Percentiles rank a stretch among this genome's conserved stretches.
Conservation (phyloP, 92 coral and sea anemone genomes). For the Phenganax stokvisi region DNA sequence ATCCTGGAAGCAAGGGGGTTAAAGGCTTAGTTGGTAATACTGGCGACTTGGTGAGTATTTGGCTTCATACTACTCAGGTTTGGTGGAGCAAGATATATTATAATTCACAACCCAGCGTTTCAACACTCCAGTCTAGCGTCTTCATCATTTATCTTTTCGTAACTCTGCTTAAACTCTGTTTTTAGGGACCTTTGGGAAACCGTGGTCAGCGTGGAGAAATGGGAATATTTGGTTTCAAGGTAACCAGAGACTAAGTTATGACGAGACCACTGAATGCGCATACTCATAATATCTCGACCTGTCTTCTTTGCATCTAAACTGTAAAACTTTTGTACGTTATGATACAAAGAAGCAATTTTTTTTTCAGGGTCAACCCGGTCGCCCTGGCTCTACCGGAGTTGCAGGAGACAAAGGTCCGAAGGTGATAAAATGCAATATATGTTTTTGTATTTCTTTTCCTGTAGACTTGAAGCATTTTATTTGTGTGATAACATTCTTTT, state of each 20-base stretch:
- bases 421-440: not conserved
- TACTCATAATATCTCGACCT: no score
- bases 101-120: no score
- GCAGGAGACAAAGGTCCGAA: constrained; percentile 15
- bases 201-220: constrained; percentile 27
- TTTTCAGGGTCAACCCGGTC: constrained; percentile 19
- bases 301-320: no score
- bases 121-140: no score
- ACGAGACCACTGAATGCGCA: no score
- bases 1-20: constrained; percentile 54
- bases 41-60: constrained; percentile 74
- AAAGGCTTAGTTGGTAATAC: constrained; percentile 70
- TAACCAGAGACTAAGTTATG: not conserved
- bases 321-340: no score
- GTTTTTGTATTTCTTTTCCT: not conserved
- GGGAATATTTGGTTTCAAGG: constrained; percentile 25
- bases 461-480: no score
- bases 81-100: no score
- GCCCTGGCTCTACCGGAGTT: constrained; percentile 6
- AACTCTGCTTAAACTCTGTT: not conserved
- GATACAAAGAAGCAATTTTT: not conserved
- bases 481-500: no score
- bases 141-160: no score
- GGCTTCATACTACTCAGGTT: no score
- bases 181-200: constrained; percentile 13